Conservation (phyloP, 2,113 vertebrate species). For the Neotoma lepida region DNA sequence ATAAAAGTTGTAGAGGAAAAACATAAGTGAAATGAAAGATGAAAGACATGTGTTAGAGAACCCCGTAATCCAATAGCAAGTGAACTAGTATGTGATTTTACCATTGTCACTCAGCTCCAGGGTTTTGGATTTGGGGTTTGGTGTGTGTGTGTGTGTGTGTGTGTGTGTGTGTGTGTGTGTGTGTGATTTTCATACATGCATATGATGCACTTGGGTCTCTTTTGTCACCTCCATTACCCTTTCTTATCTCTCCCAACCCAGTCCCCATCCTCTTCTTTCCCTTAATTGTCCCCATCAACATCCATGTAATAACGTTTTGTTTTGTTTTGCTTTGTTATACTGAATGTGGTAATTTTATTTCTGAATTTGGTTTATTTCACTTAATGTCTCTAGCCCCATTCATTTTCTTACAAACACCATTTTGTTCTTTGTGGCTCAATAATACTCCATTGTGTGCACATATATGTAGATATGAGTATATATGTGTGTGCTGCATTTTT, state of each 20-base stretch:
- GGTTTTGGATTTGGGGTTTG: neutral
- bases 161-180: neutral
- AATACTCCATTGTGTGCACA: neutral
- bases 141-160: neutral
- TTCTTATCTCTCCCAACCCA: neutral
- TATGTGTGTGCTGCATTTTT: neutral
- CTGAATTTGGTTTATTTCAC: neutral
- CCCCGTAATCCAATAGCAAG: rapidly evolving
- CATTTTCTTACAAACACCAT: neutral
- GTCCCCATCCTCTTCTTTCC: too few species aligned
- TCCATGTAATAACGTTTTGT: neutral
- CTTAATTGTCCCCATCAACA: neutral
- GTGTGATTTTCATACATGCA: neutral
- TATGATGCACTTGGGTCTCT: neutral
- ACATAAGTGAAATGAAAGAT: neutral
- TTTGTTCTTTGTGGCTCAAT: neutral
- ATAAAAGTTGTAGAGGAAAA: neutral
- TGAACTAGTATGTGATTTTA: neutral
- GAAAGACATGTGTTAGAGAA: rapidly evolving
- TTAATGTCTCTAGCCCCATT: neutral
- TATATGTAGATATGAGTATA: neutral
- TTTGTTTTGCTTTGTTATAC: neutral
- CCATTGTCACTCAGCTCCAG: neutral
- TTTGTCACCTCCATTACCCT: neutral
- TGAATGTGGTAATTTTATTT: neutral